Evolutionary conservation across 2,113 vertebrate genomes (phyloP).

Genomic region (Lucifuga dentata): DNA sequence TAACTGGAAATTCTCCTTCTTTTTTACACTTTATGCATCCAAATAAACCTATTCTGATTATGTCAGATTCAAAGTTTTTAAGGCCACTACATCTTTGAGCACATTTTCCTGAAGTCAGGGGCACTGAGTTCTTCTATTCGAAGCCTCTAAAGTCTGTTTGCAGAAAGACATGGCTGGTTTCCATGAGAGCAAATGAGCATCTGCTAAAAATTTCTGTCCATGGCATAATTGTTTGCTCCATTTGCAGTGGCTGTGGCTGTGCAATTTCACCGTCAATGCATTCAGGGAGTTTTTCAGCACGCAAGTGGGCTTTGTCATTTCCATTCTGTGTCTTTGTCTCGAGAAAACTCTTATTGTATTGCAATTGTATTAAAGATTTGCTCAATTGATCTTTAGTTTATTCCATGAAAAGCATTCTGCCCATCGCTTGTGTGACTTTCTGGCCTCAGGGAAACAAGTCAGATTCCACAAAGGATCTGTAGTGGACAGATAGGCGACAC

Average conservation of each 20-base stretch:
- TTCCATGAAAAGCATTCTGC: not conserved
- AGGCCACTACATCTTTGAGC: too few species aligned
- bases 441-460: conserved; percentile 24
- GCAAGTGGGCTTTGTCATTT: not conserved
- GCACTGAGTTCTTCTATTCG: not conserved
- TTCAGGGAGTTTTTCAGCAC: not conserved
- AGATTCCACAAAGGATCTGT: conserved; percentile 23
- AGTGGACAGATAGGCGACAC: conserved; percentile 12
- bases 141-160: not conserved
- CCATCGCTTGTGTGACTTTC: not conserved
- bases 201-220: conserved; percentile 14
- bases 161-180: not conserved
- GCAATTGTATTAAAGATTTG: not conserved
- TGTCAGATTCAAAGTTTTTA: too few species aligned
- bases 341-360: not conserved
- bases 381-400: not conserved
- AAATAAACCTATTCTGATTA: too few species aligned
- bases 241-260: conserved; percentile 2
- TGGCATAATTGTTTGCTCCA: not conserved
- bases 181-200: conserved; percentile 38
- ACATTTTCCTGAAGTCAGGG: too few species aligned
- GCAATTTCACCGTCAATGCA: too few species aligned
- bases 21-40: too few species aligned
- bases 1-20: too few species aligned
- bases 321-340: not conserved